A percentile compares a stretch with the other conserved stretches of the same genome.
Conservation (phyloP, 1,140 invertebrate genomes). For the Steinernema feltiae region DNA sequence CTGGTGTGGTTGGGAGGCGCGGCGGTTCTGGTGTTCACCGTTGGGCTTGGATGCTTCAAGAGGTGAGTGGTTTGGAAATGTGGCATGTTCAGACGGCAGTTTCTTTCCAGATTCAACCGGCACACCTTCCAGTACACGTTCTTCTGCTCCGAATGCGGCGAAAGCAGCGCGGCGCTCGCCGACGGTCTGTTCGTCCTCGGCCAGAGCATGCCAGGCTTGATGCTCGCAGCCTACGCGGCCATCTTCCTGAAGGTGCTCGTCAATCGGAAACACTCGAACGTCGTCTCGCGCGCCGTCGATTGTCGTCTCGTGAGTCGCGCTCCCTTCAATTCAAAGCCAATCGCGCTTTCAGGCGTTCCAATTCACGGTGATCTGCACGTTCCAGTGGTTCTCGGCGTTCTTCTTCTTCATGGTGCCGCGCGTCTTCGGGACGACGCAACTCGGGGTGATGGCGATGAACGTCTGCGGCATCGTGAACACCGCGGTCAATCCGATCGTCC, state of each 20-base stretch:
- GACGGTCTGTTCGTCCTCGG: neutral
- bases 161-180: neutral
- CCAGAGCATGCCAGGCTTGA: neutral
- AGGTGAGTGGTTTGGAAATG: neutral
- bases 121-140: slow-evolving; percentile 8
- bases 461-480: neutral
- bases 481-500: neutral
- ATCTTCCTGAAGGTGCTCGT: neutral
- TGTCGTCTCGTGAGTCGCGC: no score
- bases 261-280: neutral
- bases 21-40: neutral
- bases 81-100: neutral
- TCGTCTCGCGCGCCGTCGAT: neutral
- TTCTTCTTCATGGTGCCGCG: slow-evolving; percentile 6
- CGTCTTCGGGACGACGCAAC: neutral
- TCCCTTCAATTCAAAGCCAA: no score
- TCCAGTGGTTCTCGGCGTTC: neutral
- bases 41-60: neutral
- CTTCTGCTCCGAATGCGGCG: neutral
- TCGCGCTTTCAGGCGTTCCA: no score
- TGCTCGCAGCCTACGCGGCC: neutral
- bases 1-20: neutral
- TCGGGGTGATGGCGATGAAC: neutral
- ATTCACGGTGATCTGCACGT: neutral
- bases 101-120: neutral